Conservation (phyloP, 1,140 invertebrate genomes). For the Drosophila hydei region DNA sequence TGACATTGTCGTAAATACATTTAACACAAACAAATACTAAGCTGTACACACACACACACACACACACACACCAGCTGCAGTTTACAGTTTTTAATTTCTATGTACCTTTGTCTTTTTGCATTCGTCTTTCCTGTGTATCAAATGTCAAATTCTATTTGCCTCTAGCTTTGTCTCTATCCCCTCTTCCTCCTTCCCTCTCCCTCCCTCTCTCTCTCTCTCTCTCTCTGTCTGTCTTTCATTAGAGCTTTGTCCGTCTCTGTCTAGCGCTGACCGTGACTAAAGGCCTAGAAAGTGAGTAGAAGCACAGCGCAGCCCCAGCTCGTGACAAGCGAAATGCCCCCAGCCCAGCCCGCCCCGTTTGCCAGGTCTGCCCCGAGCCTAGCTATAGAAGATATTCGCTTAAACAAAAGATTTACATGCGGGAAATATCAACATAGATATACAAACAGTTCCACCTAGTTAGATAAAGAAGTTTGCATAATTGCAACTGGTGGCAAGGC, state of each 20-base stretch:
- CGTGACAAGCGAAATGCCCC: constrained; percentile 9
- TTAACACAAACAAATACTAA: constrained; percentile 15
- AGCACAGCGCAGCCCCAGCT: constrained; percentile 11
- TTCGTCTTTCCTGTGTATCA: constrained; percentile 43
- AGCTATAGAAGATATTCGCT: neutral
- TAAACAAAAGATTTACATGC: constrained; percentile 33
- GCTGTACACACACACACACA: constrained; percentile 6
- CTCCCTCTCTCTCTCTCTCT: neutral
- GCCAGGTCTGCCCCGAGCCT: too few relatives aligned
- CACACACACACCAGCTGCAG: constrained; percentile 12
- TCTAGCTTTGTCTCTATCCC: neutral
- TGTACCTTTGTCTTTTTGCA: constrained; percentile 43
- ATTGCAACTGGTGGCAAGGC: constrained; percentile 3
- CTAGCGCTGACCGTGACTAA: constrained; percentile 73
- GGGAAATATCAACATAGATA: constrained; percentile 27
- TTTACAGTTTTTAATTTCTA: constrained; percentile 74
- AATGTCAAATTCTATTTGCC: constrained; percentile 27
- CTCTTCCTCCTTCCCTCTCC: neutral
- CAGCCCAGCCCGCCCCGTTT: too few relatives aligned
- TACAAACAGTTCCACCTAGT: constrained; percentile 1
- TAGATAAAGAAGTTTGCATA: constrained; percentile 11
- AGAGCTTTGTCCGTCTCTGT: neutral
- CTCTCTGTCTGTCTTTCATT: neutral
- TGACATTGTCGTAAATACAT: constrained; percentile 69
- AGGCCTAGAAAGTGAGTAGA: constrained; percentile 67